Evolutionary conservation across 1,140 invertebrate species (phyloP).

Genomic region (Rhyacophila brunnea): DNA sequence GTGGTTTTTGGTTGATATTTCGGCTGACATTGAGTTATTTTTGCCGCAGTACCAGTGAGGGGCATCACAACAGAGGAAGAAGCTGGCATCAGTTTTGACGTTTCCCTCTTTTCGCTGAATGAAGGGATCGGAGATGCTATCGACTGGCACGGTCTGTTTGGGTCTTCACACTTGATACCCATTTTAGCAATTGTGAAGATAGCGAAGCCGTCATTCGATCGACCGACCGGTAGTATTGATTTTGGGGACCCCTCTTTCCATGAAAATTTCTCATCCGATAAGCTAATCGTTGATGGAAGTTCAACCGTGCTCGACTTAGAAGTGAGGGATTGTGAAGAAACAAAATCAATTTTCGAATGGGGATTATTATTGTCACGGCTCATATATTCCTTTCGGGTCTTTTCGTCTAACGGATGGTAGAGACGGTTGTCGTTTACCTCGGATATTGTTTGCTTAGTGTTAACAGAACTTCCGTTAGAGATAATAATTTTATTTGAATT

Average conservation of each 20-base stretch:
- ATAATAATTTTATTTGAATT: no score
- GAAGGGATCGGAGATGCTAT: constrained; percentile 30
- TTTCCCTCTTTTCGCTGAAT: constrained; percentile 22
- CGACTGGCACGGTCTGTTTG: constrained; percentile 29
- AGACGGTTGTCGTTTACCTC: no score
- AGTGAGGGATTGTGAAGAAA: no score
- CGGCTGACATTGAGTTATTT: not conserved
- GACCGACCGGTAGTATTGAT: not conserved
- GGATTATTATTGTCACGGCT: no score
- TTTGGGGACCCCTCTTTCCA: not conserved
- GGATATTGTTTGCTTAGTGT: no score
- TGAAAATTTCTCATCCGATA: not conserved
- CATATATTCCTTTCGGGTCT: no score
- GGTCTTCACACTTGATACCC: constrained; percentile 12
- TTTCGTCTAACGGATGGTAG: no score
- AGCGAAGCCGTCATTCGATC: constrained; percentile 20
- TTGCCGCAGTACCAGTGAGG: not conserved
- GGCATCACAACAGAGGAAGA: no score
- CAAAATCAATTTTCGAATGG: no score
- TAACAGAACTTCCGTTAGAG: no score
- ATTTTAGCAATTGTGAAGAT: constrained; percentile 33
- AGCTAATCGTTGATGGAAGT: not conserved
- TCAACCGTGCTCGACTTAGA: no score
- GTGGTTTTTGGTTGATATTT: not conserved
- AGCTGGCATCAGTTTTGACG: constrained; percentile 1